phyloP scores from a whole-genome alignment of 2,113 vertebrate species.

The Holacanthus passer region DNA sequence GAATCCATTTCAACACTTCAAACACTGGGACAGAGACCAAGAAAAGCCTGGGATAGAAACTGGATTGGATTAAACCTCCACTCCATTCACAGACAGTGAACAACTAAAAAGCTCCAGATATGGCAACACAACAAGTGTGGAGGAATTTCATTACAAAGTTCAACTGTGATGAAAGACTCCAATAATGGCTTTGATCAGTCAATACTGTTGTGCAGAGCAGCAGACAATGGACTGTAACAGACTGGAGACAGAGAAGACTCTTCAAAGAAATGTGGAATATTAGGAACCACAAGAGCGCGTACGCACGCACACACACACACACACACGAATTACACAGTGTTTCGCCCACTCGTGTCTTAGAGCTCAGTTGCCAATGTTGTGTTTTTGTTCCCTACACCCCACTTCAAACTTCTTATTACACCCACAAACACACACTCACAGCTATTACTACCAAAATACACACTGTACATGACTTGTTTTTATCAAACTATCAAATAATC shows the following conservation, averaged over 20 bases:
- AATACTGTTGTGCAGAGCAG: neutral
- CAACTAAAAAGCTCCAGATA: neutral
- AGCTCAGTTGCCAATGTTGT: conserved; percentile 24
- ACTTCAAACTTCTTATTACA: neutral
- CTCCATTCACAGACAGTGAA: neutral
- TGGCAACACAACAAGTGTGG: neutral
- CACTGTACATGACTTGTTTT: neutral
- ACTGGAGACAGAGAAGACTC: neutral
- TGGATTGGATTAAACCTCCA: neutral
- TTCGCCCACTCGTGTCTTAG: conserved; percentile 28
- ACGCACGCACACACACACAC: neutral
- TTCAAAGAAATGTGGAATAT: conserved; percentile 3
- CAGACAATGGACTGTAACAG: neutral
- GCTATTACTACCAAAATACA: neutral
- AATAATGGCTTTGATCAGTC: neutral
- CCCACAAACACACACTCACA: neutral
- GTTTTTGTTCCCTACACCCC: neutral
- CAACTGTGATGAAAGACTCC: neutral
- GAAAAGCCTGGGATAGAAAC: neutral
- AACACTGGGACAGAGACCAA: conserved; percentile 11
- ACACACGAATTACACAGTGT: neutral
- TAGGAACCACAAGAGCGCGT: neutral
- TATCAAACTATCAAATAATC: neutral
- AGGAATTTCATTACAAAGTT: neutral
- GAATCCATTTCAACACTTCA: neutral